Conservation (phyloP, 1,140 invertebrate genomes). For the Zaprionus taronus region DNA sequence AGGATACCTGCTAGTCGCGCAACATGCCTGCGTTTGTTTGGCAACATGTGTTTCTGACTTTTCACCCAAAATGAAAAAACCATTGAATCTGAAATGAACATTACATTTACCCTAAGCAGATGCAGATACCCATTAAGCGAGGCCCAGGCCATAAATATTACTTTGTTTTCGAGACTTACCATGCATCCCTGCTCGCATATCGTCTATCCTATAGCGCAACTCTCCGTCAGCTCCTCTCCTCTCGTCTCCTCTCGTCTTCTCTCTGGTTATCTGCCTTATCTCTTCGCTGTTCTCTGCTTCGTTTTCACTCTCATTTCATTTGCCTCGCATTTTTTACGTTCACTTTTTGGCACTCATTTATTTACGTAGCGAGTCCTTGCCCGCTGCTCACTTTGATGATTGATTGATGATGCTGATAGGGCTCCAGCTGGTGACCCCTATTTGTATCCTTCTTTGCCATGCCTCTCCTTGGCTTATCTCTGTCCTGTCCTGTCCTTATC, state of each 20-base stretch:
- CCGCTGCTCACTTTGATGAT: conserved; percentile 55
- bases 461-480: not conserved
- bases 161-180: not conserved
- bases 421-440: conserved; percentile 10
- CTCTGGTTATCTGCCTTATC: not conserved
- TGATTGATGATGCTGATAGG: conserved; percentile 66
- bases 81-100: not conserved
- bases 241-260: too few species aligned
- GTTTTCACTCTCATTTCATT: not conserved
- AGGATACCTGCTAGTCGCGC: not conserved
- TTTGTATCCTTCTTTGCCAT: not conserved
- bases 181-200: not conserved
- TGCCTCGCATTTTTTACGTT: conserved; percentile 71
- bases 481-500: conserved; percentile 7
- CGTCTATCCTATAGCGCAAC: not conserved
- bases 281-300: not conserved
- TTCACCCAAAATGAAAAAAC: not conserved
- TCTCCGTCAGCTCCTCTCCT: not conserved
- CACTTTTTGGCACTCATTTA: conserved; percentile 11
- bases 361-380: conserved; percentile 53
- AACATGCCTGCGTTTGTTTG: not conserved
- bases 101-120: conserved; percentile 3
- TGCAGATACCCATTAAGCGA: not conserved
- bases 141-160: not conserved
- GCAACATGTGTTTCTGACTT: conserved; percentile 6